Conservation (phyloP, 2,888 invertebrate species). For the Acleris holmiana region DNA sequence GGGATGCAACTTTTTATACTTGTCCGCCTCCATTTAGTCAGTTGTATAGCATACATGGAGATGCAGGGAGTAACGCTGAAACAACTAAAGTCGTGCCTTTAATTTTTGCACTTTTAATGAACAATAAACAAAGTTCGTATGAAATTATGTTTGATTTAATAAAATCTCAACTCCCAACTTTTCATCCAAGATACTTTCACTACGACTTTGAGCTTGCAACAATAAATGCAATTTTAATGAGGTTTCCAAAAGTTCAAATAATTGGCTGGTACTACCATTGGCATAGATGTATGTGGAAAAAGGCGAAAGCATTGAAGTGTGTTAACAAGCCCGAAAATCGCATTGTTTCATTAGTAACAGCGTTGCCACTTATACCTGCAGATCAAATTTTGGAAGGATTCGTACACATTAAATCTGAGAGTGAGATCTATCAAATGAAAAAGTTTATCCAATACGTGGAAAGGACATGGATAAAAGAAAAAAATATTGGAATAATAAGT, state of each 20-base stretch:
- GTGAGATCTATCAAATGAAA: slow-evolving; percentile 16
- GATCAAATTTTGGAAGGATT: background rate
- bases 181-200: slow-evolving; percentile 4
- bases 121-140: slow-evolving; percentile 7
- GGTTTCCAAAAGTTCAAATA: slow-evolving; percentile 1
- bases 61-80: slow-evolving; percentile 4
- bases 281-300: slow-evolving; percentile 12
- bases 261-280: slow-evolving; percentile 13
- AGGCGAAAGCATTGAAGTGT: background rate
- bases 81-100: background rate
- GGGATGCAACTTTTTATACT: background rate
- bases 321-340: background rate
- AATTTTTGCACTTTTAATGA: slow-evolving; percentile 6
- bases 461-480: no score
- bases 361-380: background rate
- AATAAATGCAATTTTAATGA: background rate
- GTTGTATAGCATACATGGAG: slow-evolving; percentile 15
- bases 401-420: no score
- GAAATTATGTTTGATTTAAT: slow-evolving; percentile 4
- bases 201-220: slow-evolving; percentile 6
- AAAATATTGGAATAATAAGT: no score
- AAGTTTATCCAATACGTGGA: slow-evolving; percentile 1
- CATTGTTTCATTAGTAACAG: background rate
- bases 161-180: slow-evolving; percentile 2
- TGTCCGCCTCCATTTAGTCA: slow-evolving; percentile 3